Base-by-base conservation (phyloP, 2,888 invertebrate species). In the Pseudococcus viburni region DNA sequence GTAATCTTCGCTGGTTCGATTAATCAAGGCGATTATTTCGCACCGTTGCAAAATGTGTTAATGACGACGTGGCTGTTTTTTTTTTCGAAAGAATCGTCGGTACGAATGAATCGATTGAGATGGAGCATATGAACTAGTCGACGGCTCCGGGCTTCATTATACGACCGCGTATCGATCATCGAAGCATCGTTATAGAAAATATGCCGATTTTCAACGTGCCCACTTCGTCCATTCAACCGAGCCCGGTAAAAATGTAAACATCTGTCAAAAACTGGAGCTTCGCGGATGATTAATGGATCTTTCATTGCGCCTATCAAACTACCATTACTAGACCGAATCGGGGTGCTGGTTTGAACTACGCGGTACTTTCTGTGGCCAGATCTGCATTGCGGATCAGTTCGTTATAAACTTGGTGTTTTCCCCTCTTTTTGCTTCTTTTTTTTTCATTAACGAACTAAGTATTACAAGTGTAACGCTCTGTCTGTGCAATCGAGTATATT, bases 251-350 rank as follows among this genome's bases (percentile, higher is more conserved):
- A 83, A 46, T 83, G 80, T 83, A 83, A 83, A 83, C 80, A 83
- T 83, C 80, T 83, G 80, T 83, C 80, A 83, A 83, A 83, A 83
- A 83, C 80, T 83, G 80, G 80, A 83, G 46, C 80, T 83, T 83
- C 42, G 17, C 46, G 80, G 46, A 83, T 83, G 80, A 83, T 83
- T 83, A 83, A 83, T 83, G 80, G 19, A 83, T 83, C 46, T 46
- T 83, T 83, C 80, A 83, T 83, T 83, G 42, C 42, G 80, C 80
- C 42, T 42, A 83, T 83, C 80, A 46, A 83, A 83, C 17, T 83
- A 83, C 80, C 19, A 83, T 83, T 83, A 42, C 80, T 46, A 46
- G 11, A 22, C 22, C 22, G 64, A 64, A 64, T 64, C 3, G 19
- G 9, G n/a, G 59, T 9, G 19, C 22, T 64, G 64, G 64, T 59